Evolutionary conservation across 2,888 invertebrate genomes (phyloP).

Genomic region (Limenitis camilla): DNA sequence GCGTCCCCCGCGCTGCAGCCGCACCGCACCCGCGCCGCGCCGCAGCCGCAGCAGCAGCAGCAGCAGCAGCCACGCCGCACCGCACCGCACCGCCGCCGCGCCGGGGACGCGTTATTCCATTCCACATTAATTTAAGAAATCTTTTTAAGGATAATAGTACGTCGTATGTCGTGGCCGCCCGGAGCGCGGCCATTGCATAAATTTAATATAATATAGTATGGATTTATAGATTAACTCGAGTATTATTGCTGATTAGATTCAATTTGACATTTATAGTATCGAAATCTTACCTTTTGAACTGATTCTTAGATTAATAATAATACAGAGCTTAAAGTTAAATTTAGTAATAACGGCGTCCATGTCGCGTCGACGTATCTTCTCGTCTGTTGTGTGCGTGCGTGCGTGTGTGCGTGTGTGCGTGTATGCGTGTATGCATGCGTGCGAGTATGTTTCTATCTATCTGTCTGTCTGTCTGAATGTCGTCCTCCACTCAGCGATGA

Average conservation of each 20-base stretch:
- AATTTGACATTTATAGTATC: constrained; percentile 48
- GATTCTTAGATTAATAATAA: constrained; percentile 51
- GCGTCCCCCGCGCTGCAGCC: constrained; percentile 45
- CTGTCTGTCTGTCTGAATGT: too few species aligned
- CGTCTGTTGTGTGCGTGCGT: constrained; percentile 20
- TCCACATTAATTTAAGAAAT: constrained; percentile 73
- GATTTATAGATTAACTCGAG: constrained; percentile 70
- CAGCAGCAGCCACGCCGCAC: too few species aligned
- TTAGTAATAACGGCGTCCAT: constrained; percentile 30
- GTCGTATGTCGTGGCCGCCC: constrained; percentile 49
- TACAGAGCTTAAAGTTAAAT: constrained; percentile 51
- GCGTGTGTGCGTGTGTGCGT: constrained; percentile 25
- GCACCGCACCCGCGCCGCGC: constrained; percentile 29
- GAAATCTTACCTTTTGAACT: constrained; percentile 53
- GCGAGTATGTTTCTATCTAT: constrained; percentile 25
- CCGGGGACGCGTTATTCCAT: constrained; percentile 70
- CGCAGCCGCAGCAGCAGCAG: too few species aligned
- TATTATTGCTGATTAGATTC: constrained; percentile 71
- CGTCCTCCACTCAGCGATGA: constrained; percentile 37
- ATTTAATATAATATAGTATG: constrained; percentile 71
- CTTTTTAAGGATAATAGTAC: constrained; percentile 65
- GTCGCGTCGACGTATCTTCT: too few species aligned
- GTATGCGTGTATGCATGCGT: constrained; percentile 26
- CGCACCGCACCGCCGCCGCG: constrained; percentile 50
- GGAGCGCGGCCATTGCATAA: constrained; percentile 50